phyloP scores from a whole-genome alignment of 2,888 invertebrate genomes.

The Ashinkailepas kermadecensis region DNA sequence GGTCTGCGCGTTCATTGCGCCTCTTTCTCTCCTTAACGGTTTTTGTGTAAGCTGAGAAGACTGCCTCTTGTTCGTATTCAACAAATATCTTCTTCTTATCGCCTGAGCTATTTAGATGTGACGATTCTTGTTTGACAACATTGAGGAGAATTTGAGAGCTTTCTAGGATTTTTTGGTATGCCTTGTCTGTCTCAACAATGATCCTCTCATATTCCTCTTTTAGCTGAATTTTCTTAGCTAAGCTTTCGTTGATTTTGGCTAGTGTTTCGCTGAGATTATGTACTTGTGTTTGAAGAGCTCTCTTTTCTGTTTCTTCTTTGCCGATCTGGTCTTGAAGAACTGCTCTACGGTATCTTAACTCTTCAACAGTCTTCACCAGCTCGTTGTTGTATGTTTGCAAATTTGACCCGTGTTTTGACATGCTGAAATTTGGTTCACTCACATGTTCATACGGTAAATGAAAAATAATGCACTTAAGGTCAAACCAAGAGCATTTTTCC shows the following conservation, averaged over 20 bases:
- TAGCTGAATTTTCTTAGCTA: slow-evolving; percentile 5
- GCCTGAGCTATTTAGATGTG: not conserved
- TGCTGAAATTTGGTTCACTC: not conserved
- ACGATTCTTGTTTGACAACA: not conserved
- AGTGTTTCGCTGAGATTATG: not conserved
- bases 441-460: too few species aligned
- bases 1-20: not conserved
- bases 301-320: slow-evolving; percentile 7
- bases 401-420: slow-evolving; percentile 8
- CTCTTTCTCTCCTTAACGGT: not conserved
- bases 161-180: slow-evolving; percentile 2
- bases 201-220: slow-evolving; percentile 15
- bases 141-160: not conserved
- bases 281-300: not conserved
- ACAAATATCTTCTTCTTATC: not conserved
- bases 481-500: too few species aligned
- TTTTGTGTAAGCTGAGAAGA: not conserved
- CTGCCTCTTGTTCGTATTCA: slow-evolving; percentile 3
- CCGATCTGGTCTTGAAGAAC: slow-evolving; percentile 2
- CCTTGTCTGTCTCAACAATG: slow-evolving; percentile 1
- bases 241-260: not conserved
- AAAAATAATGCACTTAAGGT: too few species aligned
- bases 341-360: not conserved
- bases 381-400: slow-evolving; percentile 1
- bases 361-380: not conserved